Evolutionary conservation across 2,888 invertebrate genomes (phyloP).

Genomic region (Zele albiditarsus): DNA sequence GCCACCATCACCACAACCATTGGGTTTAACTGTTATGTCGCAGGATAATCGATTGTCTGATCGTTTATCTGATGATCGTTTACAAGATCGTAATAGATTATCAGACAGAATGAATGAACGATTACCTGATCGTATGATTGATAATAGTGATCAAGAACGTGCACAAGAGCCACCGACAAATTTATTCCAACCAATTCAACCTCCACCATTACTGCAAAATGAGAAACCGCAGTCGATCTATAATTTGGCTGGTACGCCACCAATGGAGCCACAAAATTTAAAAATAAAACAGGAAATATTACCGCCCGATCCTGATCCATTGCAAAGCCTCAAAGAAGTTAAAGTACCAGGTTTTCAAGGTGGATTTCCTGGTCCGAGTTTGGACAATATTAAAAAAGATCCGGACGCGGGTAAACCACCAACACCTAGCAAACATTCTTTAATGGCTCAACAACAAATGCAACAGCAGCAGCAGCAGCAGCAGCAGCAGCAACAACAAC

Average conservation of each 20-base stretch:
- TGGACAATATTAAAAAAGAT: slow-evolving; percentile 85
- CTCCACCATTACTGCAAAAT: slow-evolving; percentile 51
- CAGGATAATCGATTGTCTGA: slow-evolving; percentile 60
- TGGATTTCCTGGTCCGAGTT: slow-evolving; percentile 79
- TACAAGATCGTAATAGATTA: slow-evolving; percentile 44
- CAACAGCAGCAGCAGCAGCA: slow-evolving; percentile 53
- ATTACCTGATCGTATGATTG: slow-evolving; percentile 19
- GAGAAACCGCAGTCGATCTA: slow-evolving; percentile 61
- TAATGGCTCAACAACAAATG: slow-evolving; percentile 55
- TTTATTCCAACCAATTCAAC: slow-evolving; percentile 68
- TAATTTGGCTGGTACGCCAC: slow-evolving; percentile 66
- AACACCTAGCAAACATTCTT: slow-evolving; percentile 68
- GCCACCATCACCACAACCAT: slow-evolving; percentile 65
- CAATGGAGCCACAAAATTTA: slow-evolving; percentile 80
- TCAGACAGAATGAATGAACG: slow-evolving; percentile 44
- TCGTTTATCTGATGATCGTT: slow-evolving; percentile 54
- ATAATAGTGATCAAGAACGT: slow-evolving; percentile 52
- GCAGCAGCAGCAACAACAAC: slow-evolving; percentile 50
- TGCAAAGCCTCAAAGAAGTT: slow-evolving; percentile 86
- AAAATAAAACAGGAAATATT: slow-evolving; percentile 83
- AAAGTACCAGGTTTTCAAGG: slow-evolving; percentile 84
- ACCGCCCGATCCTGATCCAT: slow-evolving; percentile 78
- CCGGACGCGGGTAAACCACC: slow-evolving; percentile 75
- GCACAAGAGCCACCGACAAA: slow-evolving; percentile 54
- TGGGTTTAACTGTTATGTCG: slow-evolving; percentile 67